Conservation (phyloP, 1,140 invertebrate species). For the Propsilocerus akamusi region DNA sequence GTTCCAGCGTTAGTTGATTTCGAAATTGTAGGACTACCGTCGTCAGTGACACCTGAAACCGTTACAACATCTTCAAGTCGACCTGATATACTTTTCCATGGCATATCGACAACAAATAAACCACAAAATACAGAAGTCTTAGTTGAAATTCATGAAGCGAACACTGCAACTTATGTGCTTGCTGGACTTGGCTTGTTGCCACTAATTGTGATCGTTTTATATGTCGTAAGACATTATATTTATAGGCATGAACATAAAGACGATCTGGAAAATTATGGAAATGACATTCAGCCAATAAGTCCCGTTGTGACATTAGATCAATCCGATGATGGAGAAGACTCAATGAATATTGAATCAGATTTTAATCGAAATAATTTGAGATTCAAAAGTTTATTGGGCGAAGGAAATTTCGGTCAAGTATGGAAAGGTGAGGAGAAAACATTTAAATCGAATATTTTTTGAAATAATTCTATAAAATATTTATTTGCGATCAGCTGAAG, state of each 20-base stretch:
- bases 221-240: conserved; percentile 30
- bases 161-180: conserved; percentile 34
- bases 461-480: conserved; percentile 4
- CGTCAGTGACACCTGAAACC: not conserved
- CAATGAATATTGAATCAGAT: conserved; percentile 37
- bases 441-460: not conserved
- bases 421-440: not conserved
- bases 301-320: conserved; percentile 21
- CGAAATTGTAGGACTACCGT: not conserved
- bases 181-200: conserved; percentile 36
- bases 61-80: not conserved
- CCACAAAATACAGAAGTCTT: conserved; percentile 26
- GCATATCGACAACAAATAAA: not conserved
- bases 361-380: conserved; percentile 59
- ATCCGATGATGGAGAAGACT: conserved; percentile 30
- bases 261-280: conserved; percentile 34
- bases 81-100: not conserved
- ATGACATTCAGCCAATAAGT: conserved; percentile 25
- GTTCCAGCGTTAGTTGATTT: not conserved
- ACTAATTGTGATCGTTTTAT: conserved; percentile 30
- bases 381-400: conserved; percentile 56
- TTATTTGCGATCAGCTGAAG: conserved; percentile 67
- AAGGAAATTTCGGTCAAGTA: conserved; percentile 71
- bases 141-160: conserved; percentile 31
- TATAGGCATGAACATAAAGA: conserved; percentile 34